phyloP scores from a whole-genome alignment of 2,888 invertebrate genomes.

The Drosophila neonasuta region DNA sequence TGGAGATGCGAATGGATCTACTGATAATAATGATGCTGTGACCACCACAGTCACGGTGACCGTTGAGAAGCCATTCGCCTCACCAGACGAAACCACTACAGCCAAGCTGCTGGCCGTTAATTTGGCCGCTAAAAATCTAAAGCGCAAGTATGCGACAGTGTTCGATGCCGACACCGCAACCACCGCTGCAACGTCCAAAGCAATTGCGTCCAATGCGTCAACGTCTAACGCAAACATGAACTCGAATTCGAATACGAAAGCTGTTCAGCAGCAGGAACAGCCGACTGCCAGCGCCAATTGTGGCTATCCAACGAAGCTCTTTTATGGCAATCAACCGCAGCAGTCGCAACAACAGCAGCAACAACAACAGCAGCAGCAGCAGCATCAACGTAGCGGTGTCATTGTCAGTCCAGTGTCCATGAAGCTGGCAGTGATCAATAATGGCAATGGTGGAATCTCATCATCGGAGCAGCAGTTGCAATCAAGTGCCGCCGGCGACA shows the following conservation, averaged over 20 bases:
- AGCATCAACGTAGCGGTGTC: constrained; percentile 70
- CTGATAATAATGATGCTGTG: constrained; percentile 53
- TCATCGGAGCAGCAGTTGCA: constrained; percentile 11
- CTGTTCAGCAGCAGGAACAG: constrained; percentile 4
- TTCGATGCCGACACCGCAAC: constrained; percentile 19
- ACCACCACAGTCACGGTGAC: constrained; percentile 23
- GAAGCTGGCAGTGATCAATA: constrained; percentile 36
- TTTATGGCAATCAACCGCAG: constrained; percentile 67
- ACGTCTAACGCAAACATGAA: constrained; percentile 48
- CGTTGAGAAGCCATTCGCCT: constrained; percentile 69
- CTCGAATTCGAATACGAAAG: constrained; percentile 17
- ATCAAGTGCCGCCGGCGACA: constrained; percentile 19
- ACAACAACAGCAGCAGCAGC: constrained; percentile 42
- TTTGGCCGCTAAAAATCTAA: constrained; percentile 78
- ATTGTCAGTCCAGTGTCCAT: constrained; percentile 75
- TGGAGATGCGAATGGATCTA: constrained; percentile 50
- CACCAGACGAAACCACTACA: constrained; percentile 80
- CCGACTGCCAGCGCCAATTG: constrained; percentile 15
- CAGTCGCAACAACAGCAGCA: constrained; percentile 26
- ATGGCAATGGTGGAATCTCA: constrained; percentile 5
- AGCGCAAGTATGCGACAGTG: constrained; percentile 70
- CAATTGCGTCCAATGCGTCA: constrained; percentile 62
- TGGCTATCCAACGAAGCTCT: constrained; percentile 72
- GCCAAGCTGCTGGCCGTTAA: constrained; percentile 80
- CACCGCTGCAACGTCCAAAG: constrained; percentile 50